Evolutionary conservation across 2,113 vertebrate species (phyloP).

Genomic region (Pachycephala philippinensis): DNA sequence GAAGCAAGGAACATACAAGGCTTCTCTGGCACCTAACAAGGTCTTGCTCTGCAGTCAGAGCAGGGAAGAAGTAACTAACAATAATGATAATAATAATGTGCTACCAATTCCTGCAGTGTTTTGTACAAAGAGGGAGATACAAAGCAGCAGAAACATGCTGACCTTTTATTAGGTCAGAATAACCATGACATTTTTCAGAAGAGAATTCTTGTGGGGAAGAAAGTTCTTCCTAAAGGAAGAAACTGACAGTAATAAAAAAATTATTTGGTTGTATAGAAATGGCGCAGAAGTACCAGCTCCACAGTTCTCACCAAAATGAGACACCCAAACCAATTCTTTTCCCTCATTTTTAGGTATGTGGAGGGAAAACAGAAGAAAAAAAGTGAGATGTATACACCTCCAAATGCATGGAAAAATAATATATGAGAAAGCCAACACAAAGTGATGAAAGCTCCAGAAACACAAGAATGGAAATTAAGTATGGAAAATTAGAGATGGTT

Average conservation of each 20-base stretch:
- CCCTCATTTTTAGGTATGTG: not conserved
- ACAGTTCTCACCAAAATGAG: not conserved
- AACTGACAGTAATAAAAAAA: not conserved
- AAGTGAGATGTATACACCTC: not conserved
- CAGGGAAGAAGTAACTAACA: not conserved
- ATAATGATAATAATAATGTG: not conserved
- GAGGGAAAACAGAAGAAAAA: not conserved
- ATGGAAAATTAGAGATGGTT: not conserved
- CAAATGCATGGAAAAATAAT: not conserved
- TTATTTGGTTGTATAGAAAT: not conserved
- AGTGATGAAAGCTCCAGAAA: not conserved
- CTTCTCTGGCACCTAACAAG: not conserved
- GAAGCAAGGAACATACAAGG: not conserved
- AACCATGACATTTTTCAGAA: not conserved
- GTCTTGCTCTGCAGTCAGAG: not conserved
- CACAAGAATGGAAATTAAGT: not conserved
- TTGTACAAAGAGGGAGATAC: not conserved
- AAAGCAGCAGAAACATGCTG: conserved; percentile 2
- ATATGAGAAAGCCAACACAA: not conserved
- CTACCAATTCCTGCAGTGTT: not conserved
- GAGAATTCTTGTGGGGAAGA: not conserved
- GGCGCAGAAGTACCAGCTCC: not conserved
- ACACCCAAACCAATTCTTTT: not conserved
- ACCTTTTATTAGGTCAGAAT: not conserved
- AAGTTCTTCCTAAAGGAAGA: not conserved